phyloP scores from a whole-genome alignment of 2,113 vertebrate species.

The Lophochroa leadbeateri region DNA sequence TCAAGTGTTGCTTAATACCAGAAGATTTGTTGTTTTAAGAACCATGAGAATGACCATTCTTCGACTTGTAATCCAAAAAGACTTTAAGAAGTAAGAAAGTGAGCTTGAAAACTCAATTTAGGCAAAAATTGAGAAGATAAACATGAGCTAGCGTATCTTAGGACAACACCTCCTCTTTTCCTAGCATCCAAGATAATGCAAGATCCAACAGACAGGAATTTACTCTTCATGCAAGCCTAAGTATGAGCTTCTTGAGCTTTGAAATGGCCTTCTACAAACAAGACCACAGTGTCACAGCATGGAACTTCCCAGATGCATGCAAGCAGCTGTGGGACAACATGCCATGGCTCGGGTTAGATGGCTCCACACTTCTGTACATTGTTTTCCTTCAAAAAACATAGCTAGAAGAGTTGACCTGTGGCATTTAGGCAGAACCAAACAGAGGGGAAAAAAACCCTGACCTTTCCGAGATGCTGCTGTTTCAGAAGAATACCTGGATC shows the following conservation, averaged over 20 bases:
- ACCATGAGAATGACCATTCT: background rate
- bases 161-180: background rate
- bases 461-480: background rate
- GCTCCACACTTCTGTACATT: background rate
- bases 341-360: background rate
- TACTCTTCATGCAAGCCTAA: background rate
- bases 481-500: background rate
- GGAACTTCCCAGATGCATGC: rapidly evolving
- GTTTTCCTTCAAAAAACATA: background rate
- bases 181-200: background rate
- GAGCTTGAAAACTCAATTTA: background rate
- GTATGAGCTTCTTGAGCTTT: background rate
- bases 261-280: background rate
- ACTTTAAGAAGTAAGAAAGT: background rate
- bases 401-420: background rate
- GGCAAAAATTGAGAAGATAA: background rate
- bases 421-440: background rate
- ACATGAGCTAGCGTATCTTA: background rate
- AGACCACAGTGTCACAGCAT: background rate
- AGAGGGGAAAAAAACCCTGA: background rate
- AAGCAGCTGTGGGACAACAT: background rate
- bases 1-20: background rate
- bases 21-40: background rate
- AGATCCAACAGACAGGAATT: background rate
- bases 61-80: background rate